These are phyloP conservation scores for Apeira syringaria DNA, from an alignment of 2,888 invertebrate genomes.

Conservation along the genomic window DNA sequence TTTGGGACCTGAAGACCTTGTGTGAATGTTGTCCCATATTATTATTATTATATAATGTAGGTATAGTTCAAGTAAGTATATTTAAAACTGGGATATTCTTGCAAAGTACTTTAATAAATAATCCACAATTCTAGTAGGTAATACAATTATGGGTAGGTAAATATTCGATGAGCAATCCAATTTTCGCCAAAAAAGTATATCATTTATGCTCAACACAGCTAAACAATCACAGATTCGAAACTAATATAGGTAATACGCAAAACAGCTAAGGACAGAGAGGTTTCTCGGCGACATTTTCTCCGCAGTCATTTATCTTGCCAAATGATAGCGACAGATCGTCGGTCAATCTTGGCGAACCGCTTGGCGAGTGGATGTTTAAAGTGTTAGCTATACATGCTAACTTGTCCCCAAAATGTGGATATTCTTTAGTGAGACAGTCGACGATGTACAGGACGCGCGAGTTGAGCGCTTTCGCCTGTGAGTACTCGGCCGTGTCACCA, in stretches of 20 bases:
- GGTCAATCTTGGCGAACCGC: conserved; percentile 49
- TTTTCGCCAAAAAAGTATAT: too few species aligned
- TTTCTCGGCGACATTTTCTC: conserved; percentile 50
- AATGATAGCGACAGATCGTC: conserved; percentile 35
- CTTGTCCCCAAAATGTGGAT: conserved; percentile 80
- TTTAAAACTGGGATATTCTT: too few species aligned
- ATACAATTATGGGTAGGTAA: too few species aligned
- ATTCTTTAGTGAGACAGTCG: conserved; percentile 83
- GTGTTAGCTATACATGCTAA: conserved; percentile 72
- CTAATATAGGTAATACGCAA: too few species aligned
- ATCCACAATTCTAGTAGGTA: too few species aligned
- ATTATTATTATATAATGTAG: too few species aligned
- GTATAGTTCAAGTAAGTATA: too few species aligned
- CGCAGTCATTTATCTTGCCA: conserved; percentile 30
- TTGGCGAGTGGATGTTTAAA: conserved; percentile 65
- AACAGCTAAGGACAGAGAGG: conserved; percentile 42
- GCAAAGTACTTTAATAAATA: too few species aligned
- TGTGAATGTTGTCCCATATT: too few species aligned
- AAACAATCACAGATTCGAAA: background rate
- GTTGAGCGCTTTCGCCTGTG: conserved; percentile 83
- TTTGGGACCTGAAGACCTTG: too few species aligned
- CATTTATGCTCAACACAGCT: too few species aligned
- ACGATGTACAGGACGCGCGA: conserved; percentile 83
- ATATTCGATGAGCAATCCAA: too few species aligned
- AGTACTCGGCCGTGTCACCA: conserved; percentile 81